phyloP scores from a whole-genome alignment of 1,140 invertebrate species.

The Latrodectus geometricus region DNA sequence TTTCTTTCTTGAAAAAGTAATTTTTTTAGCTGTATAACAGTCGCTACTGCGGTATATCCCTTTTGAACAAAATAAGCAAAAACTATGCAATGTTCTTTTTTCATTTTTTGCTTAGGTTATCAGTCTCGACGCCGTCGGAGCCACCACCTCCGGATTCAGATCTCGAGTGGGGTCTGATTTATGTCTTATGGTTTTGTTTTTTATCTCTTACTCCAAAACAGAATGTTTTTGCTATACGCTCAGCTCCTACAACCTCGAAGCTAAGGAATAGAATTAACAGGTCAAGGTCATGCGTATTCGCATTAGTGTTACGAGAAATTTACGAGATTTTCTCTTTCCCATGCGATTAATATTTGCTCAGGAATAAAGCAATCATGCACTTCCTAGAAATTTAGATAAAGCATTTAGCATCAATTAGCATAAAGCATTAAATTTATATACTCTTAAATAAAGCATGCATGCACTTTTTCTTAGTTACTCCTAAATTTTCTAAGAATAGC shows the following conservation, averaged over 20 bases:
- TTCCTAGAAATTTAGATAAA: too few species aligned
- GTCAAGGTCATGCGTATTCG: not conserved
- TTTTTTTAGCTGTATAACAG: not conserved
- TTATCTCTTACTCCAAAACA: not conserved
- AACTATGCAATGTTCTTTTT: not conserved
- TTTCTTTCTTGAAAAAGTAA: not conserved
- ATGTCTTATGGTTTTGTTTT: not conserved
- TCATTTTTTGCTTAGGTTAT: not conserved
- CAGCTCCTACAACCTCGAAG: not conserved
- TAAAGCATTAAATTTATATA: too few species aligned
- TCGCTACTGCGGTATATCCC: not conserved
- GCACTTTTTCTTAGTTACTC: not conserved
- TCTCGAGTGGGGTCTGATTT: not conserved
- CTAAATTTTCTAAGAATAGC: not conserved
- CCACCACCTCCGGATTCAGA: too few species aligned
- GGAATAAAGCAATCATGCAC: too few species aligned
- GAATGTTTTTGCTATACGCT: not conserved
- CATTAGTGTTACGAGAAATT: not conserved
- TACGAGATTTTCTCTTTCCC: slow-evolving; percentile 1
- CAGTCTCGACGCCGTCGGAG: not conserved
- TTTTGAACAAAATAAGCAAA: not conserved
- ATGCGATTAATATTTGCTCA: not conserved
- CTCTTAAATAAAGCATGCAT: not conserved
- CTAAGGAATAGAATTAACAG: not conserved
- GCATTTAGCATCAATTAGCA: too few species aligned